phyloP scores from a whole-genome alignment of 2,888 invertebrate genomes.

The Peribatodes rhomboidaria region DNA sequence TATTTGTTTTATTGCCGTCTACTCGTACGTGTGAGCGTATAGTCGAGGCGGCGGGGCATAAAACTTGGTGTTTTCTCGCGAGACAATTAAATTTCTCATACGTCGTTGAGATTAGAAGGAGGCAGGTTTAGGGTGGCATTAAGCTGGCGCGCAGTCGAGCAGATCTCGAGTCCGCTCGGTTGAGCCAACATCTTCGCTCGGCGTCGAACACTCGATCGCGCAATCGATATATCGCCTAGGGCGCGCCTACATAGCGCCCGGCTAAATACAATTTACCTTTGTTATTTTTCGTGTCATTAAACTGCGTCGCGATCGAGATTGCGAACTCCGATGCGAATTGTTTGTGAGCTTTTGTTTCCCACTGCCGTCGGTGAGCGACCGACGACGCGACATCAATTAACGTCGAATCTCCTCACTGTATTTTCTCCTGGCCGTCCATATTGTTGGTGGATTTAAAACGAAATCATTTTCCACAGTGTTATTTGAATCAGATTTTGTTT shows the following conservation, averaged over 20 bases:
- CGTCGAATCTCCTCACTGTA: conserved; percentile 78
- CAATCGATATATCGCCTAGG: conserved; percentile 77
- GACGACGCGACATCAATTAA: conserved; percentile 84
- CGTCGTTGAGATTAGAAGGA: conserved; percentile 72
- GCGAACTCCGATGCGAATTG: conserved; percentile 85
- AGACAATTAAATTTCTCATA: conserved; percentile 84
- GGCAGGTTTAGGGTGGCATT: conserved; percentile 64
- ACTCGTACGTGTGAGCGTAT: conserved; percentile 69
- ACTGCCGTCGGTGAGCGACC: conserved; percentile 67
- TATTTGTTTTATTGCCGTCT: conserved; percentile 77
- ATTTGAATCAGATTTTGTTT: conserved; percentile 37
- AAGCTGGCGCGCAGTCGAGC: conserved; percentile 66
- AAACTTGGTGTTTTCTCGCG: conserved; percentile 76
- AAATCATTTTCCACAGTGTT: conserved; percentile 40
- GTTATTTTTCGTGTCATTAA: conserved; percentile 87
- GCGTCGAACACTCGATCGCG: conserved; percentile 70
- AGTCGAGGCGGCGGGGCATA: conserved; percentile 68
- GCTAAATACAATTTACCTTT: conserved; percentile 87
- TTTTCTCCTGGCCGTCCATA: conserved; percentile 77
- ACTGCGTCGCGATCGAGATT: conserved; percentile 85
- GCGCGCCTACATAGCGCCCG: conserved; percentile 75
- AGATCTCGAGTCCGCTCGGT: conserved; percentile 75
- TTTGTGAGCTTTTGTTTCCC: conserved; percentile 85
- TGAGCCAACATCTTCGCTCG: conserved; percentile 72
- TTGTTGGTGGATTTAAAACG: conserved; percentile 73